Evolutionary conservation across 2,888 invertebrate species (phyloP), one percentile per base, ranked within the genome.

Genomic region (Lasioglossum marginatum): DNA sequence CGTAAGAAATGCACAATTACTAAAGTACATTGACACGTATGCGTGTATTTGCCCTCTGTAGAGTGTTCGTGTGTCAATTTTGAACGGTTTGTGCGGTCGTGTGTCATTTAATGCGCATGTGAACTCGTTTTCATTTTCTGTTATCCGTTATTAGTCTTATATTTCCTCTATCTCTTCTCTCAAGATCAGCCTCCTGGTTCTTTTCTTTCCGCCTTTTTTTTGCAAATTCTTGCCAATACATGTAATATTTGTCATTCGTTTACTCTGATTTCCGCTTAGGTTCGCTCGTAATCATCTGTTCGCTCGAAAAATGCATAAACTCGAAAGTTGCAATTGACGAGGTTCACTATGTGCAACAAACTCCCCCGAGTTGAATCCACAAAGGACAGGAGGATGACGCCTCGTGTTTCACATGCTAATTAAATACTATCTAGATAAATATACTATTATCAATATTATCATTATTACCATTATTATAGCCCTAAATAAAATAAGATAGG

Each of bases 341-440:
- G 81, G 89, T 88, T 89, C 87, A 88, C 84, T 87, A 79, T 83
- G 83, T 87, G 87, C 88, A 87, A 88, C 81, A 83, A 93, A 94
- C 94, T 95, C 94, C 93, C 94, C 93, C 94, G 93, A 94, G 93
- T 93, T 93, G 94, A 94, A 94, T 94, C 90, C 82, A 70, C 63
- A 31, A 89, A 86, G 81, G 79, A 81, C 77, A 81, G 82, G 85
- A 83, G 82, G 84, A 79, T 77, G 70, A 40, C 70, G 81, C 87
- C 85, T 77, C 82, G 84, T 84, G 87, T 79, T 73, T 85, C 91
- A 89, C 91, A 91, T 91, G 89, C 88, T 88, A 34, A 40, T 76
- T 71, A 82, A 52, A 88, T 83, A 48, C 79, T 89, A 78, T 52
- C 52, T 79, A 85, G 87, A 82, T 80, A 90, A 92, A 88, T 89